Conservation (phyloP, 2,888 invertebrate species). For the Orthosia incerta region DNA sequence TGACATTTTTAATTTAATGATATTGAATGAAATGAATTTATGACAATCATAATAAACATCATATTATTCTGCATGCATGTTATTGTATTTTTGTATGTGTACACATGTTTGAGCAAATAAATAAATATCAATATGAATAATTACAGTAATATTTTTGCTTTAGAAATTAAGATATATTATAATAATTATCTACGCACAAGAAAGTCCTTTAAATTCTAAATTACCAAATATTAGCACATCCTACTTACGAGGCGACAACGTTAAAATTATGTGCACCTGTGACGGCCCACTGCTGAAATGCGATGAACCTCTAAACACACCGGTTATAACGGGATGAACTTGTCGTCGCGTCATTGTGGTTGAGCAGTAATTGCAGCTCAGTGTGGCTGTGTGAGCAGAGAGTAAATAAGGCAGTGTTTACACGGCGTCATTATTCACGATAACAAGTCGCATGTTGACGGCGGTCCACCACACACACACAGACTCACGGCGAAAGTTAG, state of each 20-base stretch:
- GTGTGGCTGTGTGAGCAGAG: not conserved
- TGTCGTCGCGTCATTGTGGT: not conserved
- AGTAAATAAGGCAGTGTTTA: constrained; percentile 21
- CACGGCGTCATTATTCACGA: constrained; percentile 14
- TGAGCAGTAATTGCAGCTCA: not conserved
- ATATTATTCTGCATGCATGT: no score
- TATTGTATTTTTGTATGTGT: no score
- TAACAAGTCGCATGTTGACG: constrained; percentile 1
- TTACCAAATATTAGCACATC: not conserved
- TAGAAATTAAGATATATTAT: no score
- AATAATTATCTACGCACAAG: no score
- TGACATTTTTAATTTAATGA: no score
- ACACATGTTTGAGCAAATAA: no score
- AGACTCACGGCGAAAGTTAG: not conserved
- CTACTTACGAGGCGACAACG: not conserved
- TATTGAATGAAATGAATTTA: no score
- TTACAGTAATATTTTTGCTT: no score
- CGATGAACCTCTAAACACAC: not conserved
- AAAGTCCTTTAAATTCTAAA: no score
- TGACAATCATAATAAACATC: no score
- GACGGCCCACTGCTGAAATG: not conserved
- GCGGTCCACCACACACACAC: not conserved
- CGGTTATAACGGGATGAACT: not conserved
- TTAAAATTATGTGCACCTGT: not conserved
- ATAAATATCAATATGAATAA: no score